A percentile compares a stretch with the other conserved stretches of the same genome.
Evolutionary conservation across 2,113 vertebrate genomes (phyloP).

Genomic region (Gallinago jamesoni): DNA sequence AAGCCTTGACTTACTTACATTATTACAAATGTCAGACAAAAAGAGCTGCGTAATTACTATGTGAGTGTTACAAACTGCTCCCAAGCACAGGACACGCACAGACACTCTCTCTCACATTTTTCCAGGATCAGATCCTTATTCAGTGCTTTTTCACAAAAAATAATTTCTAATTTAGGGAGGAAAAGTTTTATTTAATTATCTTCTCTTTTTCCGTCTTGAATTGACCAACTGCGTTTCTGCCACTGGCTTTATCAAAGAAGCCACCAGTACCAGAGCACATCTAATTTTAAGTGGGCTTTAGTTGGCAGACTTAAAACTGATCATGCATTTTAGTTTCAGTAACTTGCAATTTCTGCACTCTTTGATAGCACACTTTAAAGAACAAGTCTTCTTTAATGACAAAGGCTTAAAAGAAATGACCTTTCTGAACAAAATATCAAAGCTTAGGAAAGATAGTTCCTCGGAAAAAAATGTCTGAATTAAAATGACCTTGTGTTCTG

Average conservation of each 20-base stretch:
- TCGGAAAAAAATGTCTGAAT: constrained; percentile 68
- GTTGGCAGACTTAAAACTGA: constrained; percentile 75
- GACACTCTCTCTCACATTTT: not conserved
- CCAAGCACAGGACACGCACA: not conserved
- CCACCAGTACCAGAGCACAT: constrained; percentile 61
- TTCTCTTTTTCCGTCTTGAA: constrained; percentile 27
- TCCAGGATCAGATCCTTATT: not conserved
- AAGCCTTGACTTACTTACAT: not conserved
- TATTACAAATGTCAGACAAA: not conserved
- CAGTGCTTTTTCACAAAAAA: not conserved
- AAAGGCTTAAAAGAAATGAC: constrained; percentile 79
- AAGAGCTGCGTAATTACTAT: not conserved
- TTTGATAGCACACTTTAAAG: constrained; percentile 82
- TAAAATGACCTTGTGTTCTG: constrained; percentile 79
- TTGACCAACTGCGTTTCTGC: constrained; percentile 51
- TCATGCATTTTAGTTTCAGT: constrained; percentile 76
- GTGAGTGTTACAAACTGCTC: not conserved
- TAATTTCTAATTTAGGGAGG: not conserved
- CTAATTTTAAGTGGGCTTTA: constrained; percentile 73
- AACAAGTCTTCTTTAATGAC: constrained; percentile 78
- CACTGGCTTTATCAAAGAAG: constrained; percentile 70
- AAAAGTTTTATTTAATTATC: constrained; percentile 72
- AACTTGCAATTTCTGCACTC: constrained; percentile 77
- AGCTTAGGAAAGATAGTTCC: constrained; percentile 71
- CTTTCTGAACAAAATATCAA: constrained; percentile 80